These are phyloP conservation scores for Leucoma salicis DNA, from an alignment of 2,888 invertebrate species.

Conservation along the genomic window DNA sequence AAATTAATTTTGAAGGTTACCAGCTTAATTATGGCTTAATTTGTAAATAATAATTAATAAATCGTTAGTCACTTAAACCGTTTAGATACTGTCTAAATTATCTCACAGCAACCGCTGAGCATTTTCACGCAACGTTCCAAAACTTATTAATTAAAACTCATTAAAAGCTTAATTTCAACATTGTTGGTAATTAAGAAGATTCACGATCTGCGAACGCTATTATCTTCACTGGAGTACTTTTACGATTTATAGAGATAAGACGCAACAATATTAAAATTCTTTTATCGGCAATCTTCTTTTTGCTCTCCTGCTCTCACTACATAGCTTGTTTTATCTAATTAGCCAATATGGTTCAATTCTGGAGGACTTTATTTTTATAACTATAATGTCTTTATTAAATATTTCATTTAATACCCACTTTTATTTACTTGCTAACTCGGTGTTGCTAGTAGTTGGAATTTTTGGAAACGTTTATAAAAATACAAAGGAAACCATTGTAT, in stretches of 20 bases:
- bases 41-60: conserved; percentile 12
- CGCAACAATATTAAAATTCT: conserved; percentile 56
- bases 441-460: too few species aligned
- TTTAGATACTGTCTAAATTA: conserved; percentile 40
- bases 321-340: too few species aligned
- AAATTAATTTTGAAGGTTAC: not conserved
- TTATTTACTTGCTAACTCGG: too few species aligned
- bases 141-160: conserved; percentile 79
- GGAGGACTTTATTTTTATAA: too few species aligned
- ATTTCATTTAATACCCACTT: too few species aligned
- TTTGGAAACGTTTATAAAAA: too few species aligned
- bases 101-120: conserved; percentile 52
- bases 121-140: conserved; percentile 62
- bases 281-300: conserved; percentile 22
- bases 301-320: too few species aligned
- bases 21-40: not conserved
- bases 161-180: conserved; percentile 77
- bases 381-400: too few species aligned
- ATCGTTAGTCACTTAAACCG: conserved; percentile 15
- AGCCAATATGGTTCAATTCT: too few species aligned
- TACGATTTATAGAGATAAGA: conserved; percentile 65
- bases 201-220: conserved; percentile 72
- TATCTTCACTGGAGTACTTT: conserved; percentile 64
- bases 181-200: conserved; percentile 79
- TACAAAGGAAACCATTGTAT: too few species aligned